Percentiles rank a stretch among this genome's conserved stretches.
These are phyloP conservation scores for Elgaria multicarinata DNA, from an alignment of 2,113 vertebrate genomes.

Conservation along the genomic window DNA sequence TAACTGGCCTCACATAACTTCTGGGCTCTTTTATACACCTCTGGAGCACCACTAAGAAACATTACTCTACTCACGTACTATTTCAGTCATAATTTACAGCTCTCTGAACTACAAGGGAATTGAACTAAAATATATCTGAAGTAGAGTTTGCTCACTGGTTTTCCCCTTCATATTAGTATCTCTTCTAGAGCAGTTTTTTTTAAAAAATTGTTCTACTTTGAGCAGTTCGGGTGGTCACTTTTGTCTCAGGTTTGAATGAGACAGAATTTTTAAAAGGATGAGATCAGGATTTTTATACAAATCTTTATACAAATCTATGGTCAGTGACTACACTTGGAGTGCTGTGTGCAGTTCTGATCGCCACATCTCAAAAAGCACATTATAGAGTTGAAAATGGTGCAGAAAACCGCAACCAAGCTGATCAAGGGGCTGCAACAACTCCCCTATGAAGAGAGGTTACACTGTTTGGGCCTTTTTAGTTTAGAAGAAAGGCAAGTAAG, in stretches of 20 bases:
- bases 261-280: neutral
- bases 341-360: neutral
- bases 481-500: neutral
- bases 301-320: neutral
- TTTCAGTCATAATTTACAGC: conserved; percentile 61
- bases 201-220: neutral
- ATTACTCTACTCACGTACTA: conserved; percentile 55
- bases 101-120: conserved; percentile 48
- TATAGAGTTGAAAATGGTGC: neutral
- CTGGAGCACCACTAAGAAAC: conserved; percentile 54
- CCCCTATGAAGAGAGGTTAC: neutral
- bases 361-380: neutral
- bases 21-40: conserved; percentile 57
- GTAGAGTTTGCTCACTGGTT: conserved; percentile 22
- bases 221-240: neutral
- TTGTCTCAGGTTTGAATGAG: neutral
- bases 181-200: neutral
- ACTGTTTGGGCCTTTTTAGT: neutral
- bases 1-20: conserved; percentile 47
- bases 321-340: neutral
- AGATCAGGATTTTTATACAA: neutral
- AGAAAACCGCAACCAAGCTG: neutral
- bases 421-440: neutral
- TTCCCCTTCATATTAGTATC: neutral
- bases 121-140: conserved; percentile 55